A percentile compares a stretch with the other conserved stretches of the same genome.
These are phyloP conservation scores for Drosophila ustulata DNA, from an alignment of 2,888 invertebrate species.

Conservation along the genomic window DNA sequence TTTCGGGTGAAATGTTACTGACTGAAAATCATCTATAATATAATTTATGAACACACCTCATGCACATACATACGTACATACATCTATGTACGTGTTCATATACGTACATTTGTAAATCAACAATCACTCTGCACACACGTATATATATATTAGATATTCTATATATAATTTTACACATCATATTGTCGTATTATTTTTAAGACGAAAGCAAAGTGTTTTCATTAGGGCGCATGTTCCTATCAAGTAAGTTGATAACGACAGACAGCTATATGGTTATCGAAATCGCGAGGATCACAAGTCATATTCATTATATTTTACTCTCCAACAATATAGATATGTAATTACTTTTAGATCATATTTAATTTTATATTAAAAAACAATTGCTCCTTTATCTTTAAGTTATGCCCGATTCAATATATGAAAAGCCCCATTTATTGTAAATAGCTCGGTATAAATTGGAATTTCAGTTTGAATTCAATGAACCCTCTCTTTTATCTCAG, in stretches of 20 bases:
- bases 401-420: not conserved
- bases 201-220: slow-evolving; percentile 7
- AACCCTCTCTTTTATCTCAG: slow-evolving; percentile 47
- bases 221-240: slow-evolving; percentile 47
- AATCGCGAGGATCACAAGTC: slow-evolving; percentile 32
- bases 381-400: slow-evolving; percentile 10
- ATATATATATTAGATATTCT: not conserved
- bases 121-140: not conserved
- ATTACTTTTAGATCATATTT: slow-evolving; percentile 14
- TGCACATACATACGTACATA: slow-evolving; percentile 29
- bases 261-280: slow-evolving; percentile 17
- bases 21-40: slow-evolving; percentile 75
- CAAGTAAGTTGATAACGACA: slow-evolving; percentile 14
- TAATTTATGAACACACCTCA: slow-evolving; percentile 37
- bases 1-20: slow-evolving; percentile 60
- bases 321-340: not conserved
- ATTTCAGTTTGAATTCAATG: slow-evolving; percentile 23
- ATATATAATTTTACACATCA: not conserved
- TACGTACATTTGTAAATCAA: not conserved
- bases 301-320: slow-evolving; percentile 35
- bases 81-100: slow-evolving; percentile 10
- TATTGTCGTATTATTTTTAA: slow-evolving; percentile 13
- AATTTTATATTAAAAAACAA: slow-evolving; percentile 19
- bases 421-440: slow-evolving; percentile 22
- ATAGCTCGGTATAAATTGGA: slow-evolving; percentile 28